Conservation (phyloP, 2,113 vertebrate species). For the Capreolus pygargus region DNA sequence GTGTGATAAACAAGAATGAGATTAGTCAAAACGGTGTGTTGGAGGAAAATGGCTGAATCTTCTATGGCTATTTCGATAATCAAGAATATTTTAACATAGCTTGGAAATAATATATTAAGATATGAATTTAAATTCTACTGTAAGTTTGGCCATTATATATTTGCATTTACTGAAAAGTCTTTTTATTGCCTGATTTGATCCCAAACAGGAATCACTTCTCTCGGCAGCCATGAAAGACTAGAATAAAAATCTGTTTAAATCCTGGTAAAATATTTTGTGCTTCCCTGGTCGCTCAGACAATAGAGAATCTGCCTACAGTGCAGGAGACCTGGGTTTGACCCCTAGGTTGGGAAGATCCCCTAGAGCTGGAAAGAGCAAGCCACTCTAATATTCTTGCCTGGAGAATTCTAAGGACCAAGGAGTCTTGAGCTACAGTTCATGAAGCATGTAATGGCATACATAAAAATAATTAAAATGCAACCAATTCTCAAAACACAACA, state of each 20-base stretch:
- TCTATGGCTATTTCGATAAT: neutral
- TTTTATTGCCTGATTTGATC: slow-evolving; percentile 65
- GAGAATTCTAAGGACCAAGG: neutral
- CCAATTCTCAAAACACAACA: neutral
- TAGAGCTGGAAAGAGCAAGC: neutral
- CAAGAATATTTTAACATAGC: slow-evolving; percentile 16
- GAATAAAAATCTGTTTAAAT: neutral
- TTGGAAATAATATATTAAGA: slow-evolving; percentile 50
- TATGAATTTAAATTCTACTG: slow-evolving; percentile 51
- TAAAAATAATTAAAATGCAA: neutral
- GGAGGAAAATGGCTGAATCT: neutral
- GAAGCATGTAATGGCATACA: neutral
- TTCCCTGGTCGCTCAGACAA: neutral
- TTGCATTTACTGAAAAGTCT: slow-evolving; percentile 57
- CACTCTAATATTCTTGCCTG: neutral
- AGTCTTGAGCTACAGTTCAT: neutral
- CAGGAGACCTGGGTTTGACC: neutral
- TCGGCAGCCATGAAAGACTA: neutral
- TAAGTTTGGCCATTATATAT: slow-evolving; percentile 60
- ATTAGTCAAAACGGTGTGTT: neutral
- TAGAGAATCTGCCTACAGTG: neutral
- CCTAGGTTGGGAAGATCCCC: neutral
- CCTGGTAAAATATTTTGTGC: neutral
- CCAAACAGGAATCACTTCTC: slow-evolving; percentile 47
- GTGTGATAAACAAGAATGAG: neutral